A percentile compares a stretch with the other conserved stretches of the same genome.
Evolutionary conservation across 2,113 vertebrate genomes (phyloP).

Genomic region (Pteruthius melanotis): DNA sequence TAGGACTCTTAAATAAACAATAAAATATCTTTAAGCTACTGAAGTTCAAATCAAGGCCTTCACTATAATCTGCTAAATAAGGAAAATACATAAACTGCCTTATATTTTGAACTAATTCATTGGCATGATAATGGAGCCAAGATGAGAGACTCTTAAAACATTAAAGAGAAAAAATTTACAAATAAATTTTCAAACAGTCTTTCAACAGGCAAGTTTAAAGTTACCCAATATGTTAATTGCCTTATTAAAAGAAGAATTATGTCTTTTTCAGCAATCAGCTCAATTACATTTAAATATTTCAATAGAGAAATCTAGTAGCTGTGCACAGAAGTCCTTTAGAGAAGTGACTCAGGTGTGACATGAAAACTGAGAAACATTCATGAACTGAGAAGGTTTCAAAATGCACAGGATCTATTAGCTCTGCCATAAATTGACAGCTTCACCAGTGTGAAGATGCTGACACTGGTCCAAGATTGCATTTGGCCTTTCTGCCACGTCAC

Average conservation of each 20-base stretch:
- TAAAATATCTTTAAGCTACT: not conserved
- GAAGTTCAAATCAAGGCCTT: not conserved
- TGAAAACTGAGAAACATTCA: conserved; percentile 25
- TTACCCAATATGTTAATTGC: conserved; percentile 66
- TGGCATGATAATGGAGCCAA: not conserved
- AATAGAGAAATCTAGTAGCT: conserved; percentile 54
- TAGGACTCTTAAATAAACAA: not conserved
- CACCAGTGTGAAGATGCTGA: not conserved
- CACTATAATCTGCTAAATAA: not conserved
- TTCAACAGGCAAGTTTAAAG: conserved; percentile 49
- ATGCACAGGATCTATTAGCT: not conserved
- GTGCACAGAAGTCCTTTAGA: conserved; percentile 17
- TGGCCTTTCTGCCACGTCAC: not conserved
- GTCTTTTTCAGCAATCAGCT: conserved; percentile 67
- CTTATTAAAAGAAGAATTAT: conserved; percentile 71
- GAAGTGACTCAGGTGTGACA: conserved; percentile 39
- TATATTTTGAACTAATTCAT: conserved; percentile 42
- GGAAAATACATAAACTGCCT: not conserved
- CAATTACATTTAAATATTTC: conserved; percentile 62
- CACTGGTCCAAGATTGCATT: not conserved
- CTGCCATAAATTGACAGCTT: not conserved
- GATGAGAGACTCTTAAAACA: conserved; percentile 40
- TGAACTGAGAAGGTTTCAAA: not conserved
- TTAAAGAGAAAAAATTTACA: conserved; percentile 50
- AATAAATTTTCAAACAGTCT: conserved; percentile 68